phyloP scores from a whole-genome alignment of 1,140 invertebrate genomes.

The Adoxophyes honmai region DNA sequence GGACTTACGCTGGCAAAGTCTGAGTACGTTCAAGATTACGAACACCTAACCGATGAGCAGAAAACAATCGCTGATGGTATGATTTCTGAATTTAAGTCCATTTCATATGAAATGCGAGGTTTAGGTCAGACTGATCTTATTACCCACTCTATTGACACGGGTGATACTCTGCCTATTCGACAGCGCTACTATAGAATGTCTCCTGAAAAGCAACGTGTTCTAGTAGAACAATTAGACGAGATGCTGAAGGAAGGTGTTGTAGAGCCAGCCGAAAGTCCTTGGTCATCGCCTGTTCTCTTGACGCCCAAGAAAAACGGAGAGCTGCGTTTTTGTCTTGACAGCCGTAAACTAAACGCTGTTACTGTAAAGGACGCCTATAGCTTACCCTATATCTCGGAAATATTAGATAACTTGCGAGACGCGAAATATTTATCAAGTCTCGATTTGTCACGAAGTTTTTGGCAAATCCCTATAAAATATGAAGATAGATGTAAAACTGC shows the following conservation, averaged over 20 bases:
- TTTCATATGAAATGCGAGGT: conserved; percentile 4
- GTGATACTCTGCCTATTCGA: conserved; percentile 26
- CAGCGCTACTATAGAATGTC: conserved; percentile 32
- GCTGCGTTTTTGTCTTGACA: conserved; percentile 37
- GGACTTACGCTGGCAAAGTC: no score
- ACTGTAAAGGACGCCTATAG: conserved; percentile 33
- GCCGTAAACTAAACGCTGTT: conserved; percentile 35
- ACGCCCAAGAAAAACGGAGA: conserved; percentile 18
- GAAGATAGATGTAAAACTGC: conserved; percentile 2
- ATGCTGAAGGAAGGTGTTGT: no score
- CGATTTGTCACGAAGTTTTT: conserved; percentile 29
- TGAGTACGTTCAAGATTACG: background rate
- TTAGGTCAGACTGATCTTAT: conserved; percentile 15
- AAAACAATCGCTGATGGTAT: background rate
- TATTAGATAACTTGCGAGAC: conserved; percentile 31
- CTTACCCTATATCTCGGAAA: conserved; percentile 29
- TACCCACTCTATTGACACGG: conserved; percentile 29
- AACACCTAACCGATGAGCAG: background rate
- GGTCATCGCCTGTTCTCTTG: conserved; percentile 22
- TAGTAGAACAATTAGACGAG: conserved; percentile 1
- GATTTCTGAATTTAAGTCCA: background rate
- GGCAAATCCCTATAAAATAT: conserved; percentile 10
- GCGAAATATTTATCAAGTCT: background rate
- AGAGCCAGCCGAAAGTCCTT: background rate
- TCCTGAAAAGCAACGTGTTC: conserved; percentile 24